Base-by-base conservation (phyloP, 2,888 invertebrate genomes). In the Limnephilus marmoratus region DNA sequence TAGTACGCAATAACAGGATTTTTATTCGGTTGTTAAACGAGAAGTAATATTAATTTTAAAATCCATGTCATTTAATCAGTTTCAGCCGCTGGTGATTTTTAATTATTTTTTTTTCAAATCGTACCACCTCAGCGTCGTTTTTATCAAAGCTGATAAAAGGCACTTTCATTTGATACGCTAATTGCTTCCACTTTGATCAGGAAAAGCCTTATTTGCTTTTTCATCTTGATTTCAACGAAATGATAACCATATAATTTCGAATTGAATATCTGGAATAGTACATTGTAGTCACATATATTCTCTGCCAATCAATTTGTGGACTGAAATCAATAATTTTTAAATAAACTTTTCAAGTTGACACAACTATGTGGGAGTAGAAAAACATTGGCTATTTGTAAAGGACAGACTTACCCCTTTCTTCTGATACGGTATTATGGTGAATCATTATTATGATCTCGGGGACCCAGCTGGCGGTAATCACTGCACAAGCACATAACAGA, bases 1-100 rank as follows among this genome's bases (percentile, higher is more conserved):
- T 68, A 68, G 7, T 68, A 68, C 24, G n/a, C 68, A 68, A n/a
- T 68, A 68, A 68, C 24, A n/a, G 68, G 24, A 68, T 68, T 68
- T 53, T 68, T 68, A 68, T 68, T 68, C n/a, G 68, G 68, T 68
- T 68, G 68, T 68, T 68, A 68, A 68, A 68, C 68, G n/a, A 68
- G 68, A 68, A 68, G 68, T 24, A 68, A 68, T 68, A 24, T 68
- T n/a, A n/a, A 68, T n/a, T 68, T 68, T 68, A n/a, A 68, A 68
- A 68, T 68, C 68, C 68, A n/a, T 68, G 68, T 68, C 68, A 68
- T 68, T 68, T 7, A 68, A 68, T 68, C 9, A 68, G 5, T 24
- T 68, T 68, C 24, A n/a, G 68, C 68, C 68, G 68, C 68, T 68
- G 68, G 24, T 68, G 68, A 68, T 68, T 68, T 68, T 24, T 24